Conservation (phyloP, 2,113 vertebrate genomes). For the Bubalus kerabau region DNA sequence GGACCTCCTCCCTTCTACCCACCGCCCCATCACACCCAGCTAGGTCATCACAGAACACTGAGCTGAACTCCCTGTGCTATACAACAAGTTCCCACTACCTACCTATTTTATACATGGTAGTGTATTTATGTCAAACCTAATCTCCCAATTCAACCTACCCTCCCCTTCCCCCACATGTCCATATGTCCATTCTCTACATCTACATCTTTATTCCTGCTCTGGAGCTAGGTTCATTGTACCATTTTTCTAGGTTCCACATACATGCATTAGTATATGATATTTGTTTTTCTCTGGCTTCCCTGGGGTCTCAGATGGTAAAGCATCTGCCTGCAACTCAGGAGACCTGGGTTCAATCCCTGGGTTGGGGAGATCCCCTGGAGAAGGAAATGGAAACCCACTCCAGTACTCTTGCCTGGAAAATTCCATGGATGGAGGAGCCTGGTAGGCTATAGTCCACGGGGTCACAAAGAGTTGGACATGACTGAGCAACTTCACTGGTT, state of each 20-base stretch:
- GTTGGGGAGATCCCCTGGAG: background rate
- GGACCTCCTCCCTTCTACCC: background rate
- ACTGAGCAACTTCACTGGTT: background rate
- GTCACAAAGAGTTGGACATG: background rate
- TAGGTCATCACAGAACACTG: background rate
- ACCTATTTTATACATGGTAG: background rate
- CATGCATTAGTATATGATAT: background rate
- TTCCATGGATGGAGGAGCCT: background rate
- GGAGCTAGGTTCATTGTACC: background rate
- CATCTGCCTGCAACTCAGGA: background rate
- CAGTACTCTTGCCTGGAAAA: background rate
- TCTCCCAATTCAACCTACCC: background rate
- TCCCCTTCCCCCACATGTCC: background rate
- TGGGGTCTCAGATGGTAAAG: background rate
- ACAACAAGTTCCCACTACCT: background rate
- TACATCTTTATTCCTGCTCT: background rate
- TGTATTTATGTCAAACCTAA: background rate
- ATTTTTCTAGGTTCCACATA: background rate
- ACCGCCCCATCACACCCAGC: background rate
- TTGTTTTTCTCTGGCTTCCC: background rate
- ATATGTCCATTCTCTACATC: background rate
- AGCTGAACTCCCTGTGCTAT: background rate
- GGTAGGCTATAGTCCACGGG: background rate
- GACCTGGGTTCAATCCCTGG: background rate
- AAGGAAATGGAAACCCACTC: background rate